Conservation (phyloP, 2,113 vertebrate species). For the Salvelinus namaycush region DNA sequence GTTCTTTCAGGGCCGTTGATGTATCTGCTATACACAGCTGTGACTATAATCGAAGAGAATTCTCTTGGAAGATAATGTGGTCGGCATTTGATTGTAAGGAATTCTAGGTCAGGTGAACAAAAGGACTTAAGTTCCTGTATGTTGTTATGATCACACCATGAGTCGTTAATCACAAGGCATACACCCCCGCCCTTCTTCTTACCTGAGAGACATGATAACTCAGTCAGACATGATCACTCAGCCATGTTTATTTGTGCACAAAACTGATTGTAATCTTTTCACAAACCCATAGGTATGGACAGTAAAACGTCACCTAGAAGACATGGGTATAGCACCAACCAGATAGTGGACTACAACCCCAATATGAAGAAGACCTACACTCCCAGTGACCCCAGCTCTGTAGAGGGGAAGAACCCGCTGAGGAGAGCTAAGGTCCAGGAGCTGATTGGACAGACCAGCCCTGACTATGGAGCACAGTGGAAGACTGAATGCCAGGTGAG, state of each 20-base stretch:
- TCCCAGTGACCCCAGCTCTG: slow-evolving; percentile 80
- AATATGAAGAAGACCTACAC: slow-evolving; percentile 71
- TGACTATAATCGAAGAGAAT: no score
- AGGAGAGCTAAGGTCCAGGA: slow-evolving; percentile 85
- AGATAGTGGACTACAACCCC: slow-evolving; percentile 77
- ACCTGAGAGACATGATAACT: neutral
- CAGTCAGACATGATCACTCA: neutral
- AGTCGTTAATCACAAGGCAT: no score
- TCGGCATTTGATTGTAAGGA: no score
- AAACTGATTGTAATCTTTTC: neutral
- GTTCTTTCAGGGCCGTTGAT: no score
- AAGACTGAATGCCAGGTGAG: slow-evolving; percentile 80
- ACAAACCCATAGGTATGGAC: slow-evolving; percentile 45
- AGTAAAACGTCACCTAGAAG: slow-evolving; percentile 67
- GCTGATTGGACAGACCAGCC: slow-evolving; percentile 77
- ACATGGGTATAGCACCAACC: slow-evolving; percentile 88
- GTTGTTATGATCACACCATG: no score
- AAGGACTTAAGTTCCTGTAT: no score
- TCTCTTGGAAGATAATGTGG: no score
- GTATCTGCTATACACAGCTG: no score
- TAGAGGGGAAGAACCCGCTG: slow-evolving; percentile 79
- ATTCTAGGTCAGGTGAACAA: no score
- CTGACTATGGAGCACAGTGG: slow-evolving; percentile 72
- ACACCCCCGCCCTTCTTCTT: no score
- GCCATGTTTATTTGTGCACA: neutral